A percentile compares a stretch with the other conserved stretches of the same genome.
Conservation (phyloP, 2,888 invertebrate genomes). For the Aelia acuminata region DNA sequence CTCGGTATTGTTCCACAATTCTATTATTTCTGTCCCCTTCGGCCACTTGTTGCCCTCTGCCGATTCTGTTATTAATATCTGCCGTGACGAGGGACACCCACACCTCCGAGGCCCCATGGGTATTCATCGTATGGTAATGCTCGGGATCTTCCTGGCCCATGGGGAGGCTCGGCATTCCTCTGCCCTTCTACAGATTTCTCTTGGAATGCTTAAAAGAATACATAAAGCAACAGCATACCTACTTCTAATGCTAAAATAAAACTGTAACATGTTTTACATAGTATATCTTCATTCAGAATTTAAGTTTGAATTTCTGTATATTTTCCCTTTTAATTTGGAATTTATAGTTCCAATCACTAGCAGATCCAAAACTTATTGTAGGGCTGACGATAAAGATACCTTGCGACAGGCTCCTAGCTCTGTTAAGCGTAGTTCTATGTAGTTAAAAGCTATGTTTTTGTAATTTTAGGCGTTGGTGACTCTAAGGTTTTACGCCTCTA, state of each 20-base stretch:
- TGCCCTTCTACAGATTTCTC: background rate
- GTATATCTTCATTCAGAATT: background rate
- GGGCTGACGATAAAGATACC: too few species aligned
- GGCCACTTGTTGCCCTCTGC: slow-evolving; percentile 14
- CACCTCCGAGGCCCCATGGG: slow-evolving; percentile 21
- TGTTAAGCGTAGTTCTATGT: too few species aligned
- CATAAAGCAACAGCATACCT: background rate
- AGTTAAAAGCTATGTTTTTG: too few species aligned
- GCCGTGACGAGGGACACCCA: slow-evolving; percentile 38
- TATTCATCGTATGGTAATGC: slow-evolving; percentile 45
- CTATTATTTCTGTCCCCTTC: slow-evolving; percentile 52
- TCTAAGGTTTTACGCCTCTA: too few species aligned
- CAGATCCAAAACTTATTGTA: too few species aligned
- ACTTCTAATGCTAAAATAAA: background rate
- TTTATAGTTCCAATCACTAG: too few species aligned
- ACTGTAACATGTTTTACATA: background rate
- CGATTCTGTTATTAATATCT: slow-evolving; percentile 51
- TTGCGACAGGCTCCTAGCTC: too few species aligned
- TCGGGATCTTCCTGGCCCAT: background rate
- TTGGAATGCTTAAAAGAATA: background rate
- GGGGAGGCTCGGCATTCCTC: background rate
- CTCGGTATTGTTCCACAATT: slow-evolving; percentile 58
- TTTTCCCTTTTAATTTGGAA: too few species aligned
- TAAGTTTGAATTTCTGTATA: too few species aligned
- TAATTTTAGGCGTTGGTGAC: too few species aligned